Evolutionary conservation across 2,888 invertebrate genomes (phyloP), one percentile per base, ranked within the genome.

Genomic region (Torymus tubicola): DNA sequence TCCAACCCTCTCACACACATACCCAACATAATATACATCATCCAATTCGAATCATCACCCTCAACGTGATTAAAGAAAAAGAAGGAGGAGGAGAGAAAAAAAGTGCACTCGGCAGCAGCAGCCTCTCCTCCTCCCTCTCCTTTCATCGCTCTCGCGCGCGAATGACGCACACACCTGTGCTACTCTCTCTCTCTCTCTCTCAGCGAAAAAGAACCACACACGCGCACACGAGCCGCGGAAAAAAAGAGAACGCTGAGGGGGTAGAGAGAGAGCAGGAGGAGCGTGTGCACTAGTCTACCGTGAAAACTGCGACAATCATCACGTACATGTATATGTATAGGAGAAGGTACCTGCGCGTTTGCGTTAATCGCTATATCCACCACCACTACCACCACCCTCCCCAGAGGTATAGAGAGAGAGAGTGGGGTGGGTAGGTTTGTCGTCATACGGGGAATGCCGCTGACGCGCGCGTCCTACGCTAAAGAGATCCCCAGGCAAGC

Each of bases 351-450:
- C 42, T 10, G 60, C 63, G 31, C 31, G 63, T 57, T 69, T 64
- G 77, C 65, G 61, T 72, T 60, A 78, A 72, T 78, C 64, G 72
- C 31, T 21, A 31, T 31, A 31, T 31, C n/a, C n/a, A n/a, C n/a
- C n/a, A n/a, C n/a, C n/a, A n/a, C n/a, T n/a, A n/a, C n/a, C 3
- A 8, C 3, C 31, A 31, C 31, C 31, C 31, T 8, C 31, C 31
- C 4, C 5, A 31, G 31, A 31, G 31, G 8, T 3, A 31, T 2
- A 24, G 24, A 24, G 24, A 2, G 24, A 24, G 24, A 24, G 24
- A 31, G 31, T 31, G 61, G 24, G 60, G 72, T 10, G 21, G 58
- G n/a, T n/a, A n/a, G 52, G 57, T 69, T 78, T 78, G 81, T 81
- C 77, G 77, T 81, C 81, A 76, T 64, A 69, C 55, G 57, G 52